A percentile compares a stretch with the other conserved stretches of the same genome.
Conservation (phyloP, 2,888 invertebrate species). For the Drosophila multiciliata region DNA sequence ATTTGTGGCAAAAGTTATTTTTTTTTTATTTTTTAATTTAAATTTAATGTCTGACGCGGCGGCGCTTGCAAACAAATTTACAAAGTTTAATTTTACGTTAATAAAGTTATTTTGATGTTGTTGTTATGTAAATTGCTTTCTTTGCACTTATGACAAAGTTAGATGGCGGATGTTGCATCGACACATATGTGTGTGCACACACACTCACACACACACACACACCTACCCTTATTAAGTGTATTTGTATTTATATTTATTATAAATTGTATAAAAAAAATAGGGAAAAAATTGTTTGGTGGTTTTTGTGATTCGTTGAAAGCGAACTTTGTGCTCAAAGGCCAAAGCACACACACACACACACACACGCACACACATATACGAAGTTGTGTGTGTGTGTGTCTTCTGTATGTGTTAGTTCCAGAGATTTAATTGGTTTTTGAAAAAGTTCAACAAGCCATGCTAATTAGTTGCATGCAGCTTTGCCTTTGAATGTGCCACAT, state of each 20-base stretch:
- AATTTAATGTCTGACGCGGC: constrained; percentile 24
- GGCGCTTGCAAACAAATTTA: constrained; percentile 54
- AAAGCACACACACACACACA: constrained; percentile 10
- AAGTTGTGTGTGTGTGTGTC: constrained; percentile 37
- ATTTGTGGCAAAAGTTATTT: not conserved
- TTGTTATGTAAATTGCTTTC: constrained; percentile 40
- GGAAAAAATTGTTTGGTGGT: constrained; percentile 30
- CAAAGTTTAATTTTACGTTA: constrained; percentile 78
- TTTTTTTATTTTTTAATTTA: constrained; percentile 10
- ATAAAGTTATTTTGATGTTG: constrained; percentile 65
- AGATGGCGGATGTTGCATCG: constrained; percentile 33
- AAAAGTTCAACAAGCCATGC: constrained; percentile 80
- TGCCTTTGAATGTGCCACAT: constrained; percentile 65
- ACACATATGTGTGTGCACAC: constrained; percentile 11
- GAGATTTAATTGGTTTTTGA: constrained; percentile 78
- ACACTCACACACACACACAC: not conserved
- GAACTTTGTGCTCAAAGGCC: constrained; percentile 73
- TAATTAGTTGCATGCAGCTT: constrained; percentile 74
- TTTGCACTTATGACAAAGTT: constrained; percentile 45
- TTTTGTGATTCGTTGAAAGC: constrained; percentile 47
- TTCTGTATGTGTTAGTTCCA: constrained; percentile 33
- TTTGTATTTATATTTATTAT: constrained; percentile 28
- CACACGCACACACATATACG: constrained; percentile 8
- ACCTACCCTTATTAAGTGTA: not conserved
- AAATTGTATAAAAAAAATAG: constrained; percentile 24